phyloP scores from a whole-genome alignment of 1,140 invertebrate genomes.

The Leptestheria dahalacensis region DNA sequence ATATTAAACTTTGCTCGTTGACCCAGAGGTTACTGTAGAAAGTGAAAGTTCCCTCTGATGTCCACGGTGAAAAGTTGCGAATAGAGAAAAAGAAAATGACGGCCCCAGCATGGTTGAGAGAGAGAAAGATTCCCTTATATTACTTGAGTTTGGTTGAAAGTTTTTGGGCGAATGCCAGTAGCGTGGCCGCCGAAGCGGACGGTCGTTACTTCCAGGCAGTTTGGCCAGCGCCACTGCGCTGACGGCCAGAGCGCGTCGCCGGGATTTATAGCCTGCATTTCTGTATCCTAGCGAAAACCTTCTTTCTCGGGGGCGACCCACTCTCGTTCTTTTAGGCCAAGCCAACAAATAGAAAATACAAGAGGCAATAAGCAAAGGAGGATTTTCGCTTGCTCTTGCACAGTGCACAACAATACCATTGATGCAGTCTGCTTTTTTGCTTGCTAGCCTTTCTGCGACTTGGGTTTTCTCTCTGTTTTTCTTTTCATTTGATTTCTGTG shows the following conservation, averaged over 20 bases:
- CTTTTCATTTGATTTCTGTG: not conserved
- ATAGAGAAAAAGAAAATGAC: not conserved
- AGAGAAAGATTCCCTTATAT: not conserved
- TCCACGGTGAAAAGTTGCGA: not conserved
- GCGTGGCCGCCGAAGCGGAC: not conserved
- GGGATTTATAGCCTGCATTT: not conserved
- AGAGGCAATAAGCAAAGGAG: not conserved
- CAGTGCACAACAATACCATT: no score
- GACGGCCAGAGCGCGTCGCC: not conserved
- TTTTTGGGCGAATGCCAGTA: not conserved
- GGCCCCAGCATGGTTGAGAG: not conserved
- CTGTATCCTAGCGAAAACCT: not conserved
- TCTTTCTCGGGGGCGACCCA: no score
- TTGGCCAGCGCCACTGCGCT: slow-evolving; percentile 3
- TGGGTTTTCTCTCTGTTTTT: no score
- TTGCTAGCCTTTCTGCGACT: no score
- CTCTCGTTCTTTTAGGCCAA: not conserved
- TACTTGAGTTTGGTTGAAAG: not conserved
- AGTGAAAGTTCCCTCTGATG: no score
- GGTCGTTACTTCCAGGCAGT: slow-evolving; percentile 13
- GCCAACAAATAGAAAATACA: not conserved
- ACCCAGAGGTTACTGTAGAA: no score
- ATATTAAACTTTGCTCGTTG: no score
- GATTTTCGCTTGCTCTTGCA: no score
- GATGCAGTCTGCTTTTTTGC: no score